Evolutionary conservation across 2,113 vertebrate species (phyloP), one percentile per base, ranked within the genome.

Genomic region (Oreochromis niloticus): DNA sequence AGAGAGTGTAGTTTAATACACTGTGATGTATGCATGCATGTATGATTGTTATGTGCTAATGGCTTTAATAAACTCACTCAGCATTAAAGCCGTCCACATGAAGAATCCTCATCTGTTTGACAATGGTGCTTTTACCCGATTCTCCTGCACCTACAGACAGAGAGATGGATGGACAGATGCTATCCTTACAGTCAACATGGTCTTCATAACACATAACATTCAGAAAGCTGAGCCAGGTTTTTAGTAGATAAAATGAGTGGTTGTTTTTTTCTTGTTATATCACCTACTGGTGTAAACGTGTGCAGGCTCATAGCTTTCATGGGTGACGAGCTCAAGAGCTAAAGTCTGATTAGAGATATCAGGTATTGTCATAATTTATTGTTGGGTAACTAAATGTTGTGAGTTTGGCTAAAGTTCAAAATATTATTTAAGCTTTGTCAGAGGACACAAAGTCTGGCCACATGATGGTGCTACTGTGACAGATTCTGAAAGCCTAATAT

Each of bases 71-170:
- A 75, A 73, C 98, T 99, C 96, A 99, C 98, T 99, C 99, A 92
- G 97, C 95, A 93, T 99, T 98, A 95, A 99, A 99, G 91, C 99
- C 98, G 82, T 99, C 98, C 57, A 99, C 98, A 71, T 99, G 99
- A 89, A 99, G 97, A 94, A 99, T 99, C 96, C 97, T 97, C 99
- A 99, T 99, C 93, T 99, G 99, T 95, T 99, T 99, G 92, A 99
- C 99, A 73, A 99, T 99, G 11, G 99, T 99, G 95, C 99, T 99
- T 96, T 99, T 99, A 93, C 98, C 99, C 39, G 98, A 99, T 95
- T 99, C 99, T 86, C 99, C 98, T 87, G 98, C 99, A 89, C 99
- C 98, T 99, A 36, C 84, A 90, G 46, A 46, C 9, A 46, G 39
- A 43, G 30, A 57, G 32, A 5, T 6, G 10, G 24, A 16, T 6